Evolutionary conservation across 1,140 invertebrate genomes (phyloP).

Genomic region (Centruroides vittatus): DNA sequence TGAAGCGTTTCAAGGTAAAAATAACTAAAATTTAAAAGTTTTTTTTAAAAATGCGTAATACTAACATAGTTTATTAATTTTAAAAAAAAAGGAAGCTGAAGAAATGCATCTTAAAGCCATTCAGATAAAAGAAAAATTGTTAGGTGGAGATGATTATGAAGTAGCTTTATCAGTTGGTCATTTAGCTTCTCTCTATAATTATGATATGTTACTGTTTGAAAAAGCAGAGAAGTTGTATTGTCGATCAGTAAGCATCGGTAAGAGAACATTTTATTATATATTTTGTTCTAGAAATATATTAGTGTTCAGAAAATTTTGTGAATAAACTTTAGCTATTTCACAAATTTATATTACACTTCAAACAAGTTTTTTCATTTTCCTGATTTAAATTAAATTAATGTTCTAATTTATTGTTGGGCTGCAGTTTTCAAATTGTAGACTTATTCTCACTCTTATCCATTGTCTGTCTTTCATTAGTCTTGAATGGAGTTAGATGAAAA

Average conservation of each 20-base stretch:
- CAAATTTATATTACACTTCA: too few species aligned
- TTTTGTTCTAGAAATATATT: too few species aligned
- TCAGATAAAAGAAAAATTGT: conserved; percentile 68
- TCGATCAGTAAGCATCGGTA: conserved; percentile 74
- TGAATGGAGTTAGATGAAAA: too few species aligned
- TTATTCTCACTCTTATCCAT: too few species aligned
- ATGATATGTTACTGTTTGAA: conserved; percentile 71
- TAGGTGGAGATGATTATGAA: conserved; percentile 78
- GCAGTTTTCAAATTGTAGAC: too few species aligned
- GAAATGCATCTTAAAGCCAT: conserved; percentile 82
- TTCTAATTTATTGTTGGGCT: too few species aligned
- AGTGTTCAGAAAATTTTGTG: too few species aligned
- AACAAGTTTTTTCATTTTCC: too few species aligned
- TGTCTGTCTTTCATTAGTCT: too few species aligned
- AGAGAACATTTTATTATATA: neutral
- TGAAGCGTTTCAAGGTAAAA: conserved; percentile 60
- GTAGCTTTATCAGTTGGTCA: conserved; percentile 81
- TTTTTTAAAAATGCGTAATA: conserved; percentile 3
- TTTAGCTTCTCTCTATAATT: conserved; percentile 83
- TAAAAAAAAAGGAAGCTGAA: conserved; percentile 54
- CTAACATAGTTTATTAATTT: conserved; percentile 2
- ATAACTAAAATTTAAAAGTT: neutral
- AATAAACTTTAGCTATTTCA: too few species aligned
- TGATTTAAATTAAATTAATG: too few species aligned
- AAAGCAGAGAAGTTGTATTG: conserved; percentile 74